These are phyloP conservation scores for Trachops cirrhosus DNA, from an alignment of 2,797 vertebrate species.

Conservation along the genomic window DNA sequence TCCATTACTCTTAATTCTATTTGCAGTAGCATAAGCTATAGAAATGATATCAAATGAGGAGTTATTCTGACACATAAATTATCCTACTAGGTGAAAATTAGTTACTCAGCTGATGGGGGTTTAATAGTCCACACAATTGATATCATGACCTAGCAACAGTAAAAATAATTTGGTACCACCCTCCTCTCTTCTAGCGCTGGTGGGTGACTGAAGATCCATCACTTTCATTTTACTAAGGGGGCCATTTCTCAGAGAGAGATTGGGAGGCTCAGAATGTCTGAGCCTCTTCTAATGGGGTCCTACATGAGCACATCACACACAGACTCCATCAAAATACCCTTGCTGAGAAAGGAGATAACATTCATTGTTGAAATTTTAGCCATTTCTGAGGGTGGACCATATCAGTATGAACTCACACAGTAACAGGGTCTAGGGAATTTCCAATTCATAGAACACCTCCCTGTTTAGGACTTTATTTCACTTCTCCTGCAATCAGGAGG, in stretches of 20 bases:
- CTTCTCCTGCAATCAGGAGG: neutral
- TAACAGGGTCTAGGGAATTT: neutral
- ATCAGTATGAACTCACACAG: neutral
- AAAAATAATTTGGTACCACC: neutral
- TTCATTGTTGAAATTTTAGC: neutral
- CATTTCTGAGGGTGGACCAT: neutral
- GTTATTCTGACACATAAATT: neutral
- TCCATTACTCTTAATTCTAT: neutral
- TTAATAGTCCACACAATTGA: neutral
- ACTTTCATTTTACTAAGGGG: neutral
- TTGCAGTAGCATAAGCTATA: neutral
- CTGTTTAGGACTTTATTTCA: neutral
- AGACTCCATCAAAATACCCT: neutral
- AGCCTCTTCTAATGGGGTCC: neutral
- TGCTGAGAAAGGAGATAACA: neutral
- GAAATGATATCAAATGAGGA: neutral
- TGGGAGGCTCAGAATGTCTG: neutral
- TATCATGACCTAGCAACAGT: neutral
- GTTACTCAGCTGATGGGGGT: neutral
- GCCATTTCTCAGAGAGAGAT: neutral
- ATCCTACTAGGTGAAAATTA: constrained; percentile 4
- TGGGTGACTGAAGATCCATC: neutral
- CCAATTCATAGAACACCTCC: neutral
- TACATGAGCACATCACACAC: neutral
- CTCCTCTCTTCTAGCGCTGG: neutral